Evolutionary conservation across 2,888 invertebrate species (phyloP).

Genomic region (Orthosia gothica): DNA sequence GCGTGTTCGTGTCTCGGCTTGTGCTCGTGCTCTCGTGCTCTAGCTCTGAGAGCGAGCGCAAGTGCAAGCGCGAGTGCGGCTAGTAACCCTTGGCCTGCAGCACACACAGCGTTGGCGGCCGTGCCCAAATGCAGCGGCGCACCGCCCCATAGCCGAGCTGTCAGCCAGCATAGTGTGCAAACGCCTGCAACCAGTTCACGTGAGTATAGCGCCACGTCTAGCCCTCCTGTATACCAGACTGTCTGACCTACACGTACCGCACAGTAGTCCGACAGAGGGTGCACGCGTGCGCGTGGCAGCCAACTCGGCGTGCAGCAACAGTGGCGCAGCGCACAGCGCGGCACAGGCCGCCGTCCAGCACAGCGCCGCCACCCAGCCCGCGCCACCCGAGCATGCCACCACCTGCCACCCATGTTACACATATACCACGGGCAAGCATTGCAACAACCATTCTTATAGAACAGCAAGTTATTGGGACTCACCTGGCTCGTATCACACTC

Average conservation of each 20-base stretch:
- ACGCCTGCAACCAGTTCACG: conserved; percentile 88
- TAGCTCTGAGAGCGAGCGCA: background rate
- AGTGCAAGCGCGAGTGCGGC: too few species aligned
- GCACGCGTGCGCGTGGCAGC: too few species aligned
- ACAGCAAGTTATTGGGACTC: background rate
- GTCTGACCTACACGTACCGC: conserved; percentile 24
- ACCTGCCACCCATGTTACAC: conserved; percentile 69
- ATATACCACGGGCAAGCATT: background rate
- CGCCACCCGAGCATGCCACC: conserved; percentile 90
- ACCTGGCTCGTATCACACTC: conserved; percentile 87
- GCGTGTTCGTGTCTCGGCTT: conserved; percentile 87
- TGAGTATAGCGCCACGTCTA: background rate
- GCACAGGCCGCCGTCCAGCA: conserved; percentile 91
- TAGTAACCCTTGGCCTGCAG: too few species aligned
- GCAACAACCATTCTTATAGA: too few species aligned
- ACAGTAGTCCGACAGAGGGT: too few species aligned
- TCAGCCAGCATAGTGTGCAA: conserved; percentile 93
- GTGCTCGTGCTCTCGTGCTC: conserved; percentile 3
- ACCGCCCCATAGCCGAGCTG: conserved; percentile 93
- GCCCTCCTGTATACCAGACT: background rate
- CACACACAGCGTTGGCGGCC: conserved; percentile 81
- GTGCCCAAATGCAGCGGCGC: conserved; percentile 90
- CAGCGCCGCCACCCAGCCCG: conserved; percentile 92
- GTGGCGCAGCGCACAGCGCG: conserved; percentile 79
- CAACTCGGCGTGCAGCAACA: too few species aligned